These are phyloP conservation scores for Drosophila kanekoi DNA, from an alignment of 2,888 invertebrate genomes.

Conservation along the genomic window DNA sequence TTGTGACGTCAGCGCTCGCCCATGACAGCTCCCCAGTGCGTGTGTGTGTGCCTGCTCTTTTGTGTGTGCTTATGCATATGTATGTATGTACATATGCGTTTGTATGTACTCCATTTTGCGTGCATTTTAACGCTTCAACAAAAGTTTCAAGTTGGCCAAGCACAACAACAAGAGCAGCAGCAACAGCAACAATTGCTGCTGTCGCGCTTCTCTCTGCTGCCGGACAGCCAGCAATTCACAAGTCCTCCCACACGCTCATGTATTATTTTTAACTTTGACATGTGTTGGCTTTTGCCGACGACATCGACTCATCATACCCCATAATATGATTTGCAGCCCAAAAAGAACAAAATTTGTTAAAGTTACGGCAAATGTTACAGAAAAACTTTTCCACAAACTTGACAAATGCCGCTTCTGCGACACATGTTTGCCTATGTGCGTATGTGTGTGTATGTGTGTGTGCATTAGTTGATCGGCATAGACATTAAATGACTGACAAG, in stretches of 20 bases:
- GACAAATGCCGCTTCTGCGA: slow-evolving; percentile 58
- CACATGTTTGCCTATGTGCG: slow-evolving; percentile 21
- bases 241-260: slow-evolving; percentile 24
- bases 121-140: slow-evolving; percentile 59
- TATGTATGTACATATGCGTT: slow-evolving; percentile 13
- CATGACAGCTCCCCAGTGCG: slow-evolving; percentile 58
- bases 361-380: slow-evolving; percentile 54
- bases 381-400: slow-evolving; percentile 72
- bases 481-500: slow-evolving; percentile 73
- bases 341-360: slow-evolving; percentile 37
- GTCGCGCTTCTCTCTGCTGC: not conserved
- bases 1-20: slow-evolving; percentile 66
- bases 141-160: slow-evolving; percentile 64
- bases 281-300: slow-evolving; percentile 71
- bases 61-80: slow-evolving; percentile 3
- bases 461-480: slow-evolving; percentile 62
- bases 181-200: slow-evolving; percentile 49
- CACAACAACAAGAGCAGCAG: slow-evolving; percentile 41
- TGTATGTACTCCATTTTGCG: slow-evolving; percentile 35
- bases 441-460: slow-evolving; percentile 14
- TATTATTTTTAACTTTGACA: slow-evolving; percentile 79
- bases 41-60: slow-evolving; percentile 4
- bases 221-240: slow-evolving; percentile 25
- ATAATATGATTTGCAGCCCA: slow-evolving; percentile 55
- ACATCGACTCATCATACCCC: slow-evolving; percentile 71